Conservation (phyloP, 2,888 invertebrate genomes). For the Eledona agricola region DNA sequence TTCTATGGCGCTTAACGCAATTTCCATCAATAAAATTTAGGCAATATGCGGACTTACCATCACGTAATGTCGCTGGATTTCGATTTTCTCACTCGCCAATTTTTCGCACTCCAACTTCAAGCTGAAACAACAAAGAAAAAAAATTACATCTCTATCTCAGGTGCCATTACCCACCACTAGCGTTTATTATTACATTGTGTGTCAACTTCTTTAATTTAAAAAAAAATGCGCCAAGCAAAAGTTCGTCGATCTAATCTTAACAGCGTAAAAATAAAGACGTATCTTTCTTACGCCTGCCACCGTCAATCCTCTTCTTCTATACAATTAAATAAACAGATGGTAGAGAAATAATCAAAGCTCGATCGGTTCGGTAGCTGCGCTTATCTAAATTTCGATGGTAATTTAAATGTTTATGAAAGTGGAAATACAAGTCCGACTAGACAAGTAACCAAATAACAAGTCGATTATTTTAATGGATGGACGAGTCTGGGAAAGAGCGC, state of each 20-base stretch:
- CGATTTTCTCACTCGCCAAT: slow-evolving; percentile 95
- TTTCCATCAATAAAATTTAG: slow-evolving; percentile 9
- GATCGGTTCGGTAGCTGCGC: slow-evolving; percentile 27
- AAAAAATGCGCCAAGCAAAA: too few relatives aligned
- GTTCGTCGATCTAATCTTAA: too few relatives aligned
- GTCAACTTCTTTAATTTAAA: too few relatives aligned
- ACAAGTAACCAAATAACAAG: slow-evolving; percentile 40
- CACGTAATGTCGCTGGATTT: slow-evolving; percentile 98
- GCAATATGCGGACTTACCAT: slow-evolving; percentile 77
- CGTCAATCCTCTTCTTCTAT: too few relatives aligned
- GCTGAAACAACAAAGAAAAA: slow-evolving; percentile 79
- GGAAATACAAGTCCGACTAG: slow-evolving; percentile 40
- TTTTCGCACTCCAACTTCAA: slow-evolving; percentile 98
- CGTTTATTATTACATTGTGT: too few relatives aligned
- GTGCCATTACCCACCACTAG: too few relatives aligned
- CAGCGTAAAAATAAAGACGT: too few relatives aligned
- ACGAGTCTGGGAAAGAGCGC: slow-evolving; percentile 38
- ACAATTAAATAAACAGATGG: too few relatives aligned
- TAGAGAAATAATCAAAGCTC: not conserved
- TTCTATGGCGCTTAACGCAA: slow-evolving; percentile 9
- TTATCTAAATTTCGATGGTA: slow-evolving; percentile 34
- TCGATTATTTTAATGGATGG: slow-evolving; percentile 39
- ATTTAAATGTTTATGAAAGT: slow-evolving; percentile 42
- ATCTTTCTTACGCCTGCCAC: too few relatives aligned
- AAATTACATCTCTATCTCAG: too few relatives aligned